These are phyloP conservation scores for Rapana venosa DNA, from an alignment of 2,888 invertebrate species.

Conservation along the genomic window DNA sequence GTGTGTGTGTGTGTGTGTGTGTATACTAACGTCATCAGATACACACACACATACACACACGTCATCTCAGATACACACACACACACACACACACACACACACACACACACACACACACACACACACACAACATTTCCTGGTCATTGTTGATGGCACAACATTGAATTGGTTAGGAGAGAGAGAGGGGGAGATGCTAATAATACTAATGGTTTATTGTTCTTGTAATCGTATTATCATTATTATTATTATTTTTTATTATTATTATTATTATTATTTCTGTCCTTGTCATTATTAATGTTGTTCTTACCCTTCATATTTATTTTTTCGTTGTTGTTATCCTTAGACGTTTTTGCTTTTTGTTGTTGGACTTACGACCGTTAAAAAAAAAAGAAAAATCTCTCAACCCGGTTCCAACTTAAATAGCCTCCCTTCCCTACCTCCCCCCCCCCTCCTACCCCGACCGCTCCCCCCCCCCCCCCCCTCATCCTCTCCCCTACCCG, in stretches of 20 bases:
- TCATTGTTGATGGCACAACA: not conserved
- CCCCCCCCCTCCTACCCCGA: not conserved
- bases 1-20: too few species aligned
- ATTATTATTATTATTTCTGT: too few species aligned
- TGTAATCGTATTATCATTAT: too few species aligned
- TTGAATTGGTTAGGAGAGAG: not conserved
- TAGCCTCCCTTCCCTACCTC: not conserved
- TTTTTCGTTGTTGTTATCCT: not conserved
- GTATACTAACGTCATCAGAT: too few species aligned
- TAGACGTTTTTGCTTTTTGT: not conserved
- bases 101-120: constrained; percentile 18
- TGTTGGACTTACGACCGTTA: not conserved
- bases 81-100: constrained; percentile 13
- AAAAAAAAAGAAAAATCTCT: too few species aligned
- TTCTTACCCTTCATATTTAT: too few species aligned
- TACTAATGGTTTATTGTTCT: too few species aligned
- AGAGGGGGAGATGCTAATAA: too few species aligned
- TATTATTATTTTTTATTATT: too few species aligned
- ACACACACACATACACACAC: too few species aligned
- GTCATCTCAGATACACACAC: not conserved
- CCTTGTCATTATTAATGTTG: too few species aligned
- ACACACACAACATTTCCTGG: not conserved
- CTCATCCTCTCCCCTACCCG: not conserved
- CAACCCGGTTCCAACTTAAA: not conserved
- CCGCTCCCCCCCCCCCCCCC: not conserved